These are phyloP conservation scores for Mizuhopecten yessoensis DNA, from an alignment of 1,140 invertebrate genomes.

Conservation along the genomic window DNA sequence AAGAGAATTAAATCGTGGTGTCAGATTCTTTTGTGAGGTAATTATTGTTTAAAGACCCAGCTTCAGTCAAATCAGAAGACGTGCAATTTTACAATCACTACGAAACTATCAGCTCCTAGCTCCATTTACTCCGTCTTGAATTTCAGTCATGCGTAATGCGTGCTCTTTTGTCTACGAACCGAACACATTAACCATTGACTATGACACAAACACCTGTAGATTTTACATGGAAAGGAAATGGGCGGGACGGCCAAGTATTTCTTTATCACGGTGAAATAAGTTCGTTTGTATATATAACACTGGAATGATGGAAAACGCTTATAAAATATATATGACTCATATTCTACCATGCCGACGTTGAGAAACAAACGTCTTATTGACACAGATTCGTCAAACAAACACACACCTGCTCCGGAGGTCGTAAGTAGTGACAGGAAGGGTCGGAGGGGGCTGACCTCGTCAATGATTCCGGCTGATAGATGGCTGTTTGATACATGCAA, in stretches of 20 bases:
- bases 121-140: conserved; percentile 37
- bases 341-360: conserved; percentile 31
- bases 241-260: conserved; percentile 18
- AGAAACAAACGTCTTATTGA: conserved; percentile 39
- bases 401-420: conserved; percentile 36
- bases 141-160: conserved; percentile 14
- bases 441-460: conserved; percentile 9
- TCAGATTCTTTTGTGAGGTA: conserved; percentile 28
- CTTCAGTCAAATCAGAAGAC: conserved; percentile 21
- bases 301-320: conserved; percentile 38
- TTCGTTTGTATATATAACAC: conserved; percentile 39
- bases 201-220: background rate
- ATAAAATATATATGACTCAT: conserved; percentile 40
- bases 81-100: conserved; percentile 11
- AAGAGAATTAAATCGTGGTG: conserved; percentile 38
- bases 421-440: conserved; percentile 37
- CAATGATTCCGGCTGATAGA: conserved; percentile 37
- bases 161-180: conserved; percentile 13
- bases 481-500: conserved; percentile 38
- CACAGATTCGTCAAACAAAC: conserved; percentile 38
- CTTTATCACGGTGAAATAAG: conserved; percentile 38
- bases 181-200: conserved; percentile 22
- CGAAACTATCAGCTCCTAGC: conserved; percentile 37
- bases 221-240: background rate
- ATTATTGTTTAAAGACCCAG: conserved; percentile 32